Evolutionary conservation across 2,888 invertebrate genomes (phyloP), one percentile per base, ranked within the genome.

Genomic region (Hemicrepidius hirtus): DNA sequence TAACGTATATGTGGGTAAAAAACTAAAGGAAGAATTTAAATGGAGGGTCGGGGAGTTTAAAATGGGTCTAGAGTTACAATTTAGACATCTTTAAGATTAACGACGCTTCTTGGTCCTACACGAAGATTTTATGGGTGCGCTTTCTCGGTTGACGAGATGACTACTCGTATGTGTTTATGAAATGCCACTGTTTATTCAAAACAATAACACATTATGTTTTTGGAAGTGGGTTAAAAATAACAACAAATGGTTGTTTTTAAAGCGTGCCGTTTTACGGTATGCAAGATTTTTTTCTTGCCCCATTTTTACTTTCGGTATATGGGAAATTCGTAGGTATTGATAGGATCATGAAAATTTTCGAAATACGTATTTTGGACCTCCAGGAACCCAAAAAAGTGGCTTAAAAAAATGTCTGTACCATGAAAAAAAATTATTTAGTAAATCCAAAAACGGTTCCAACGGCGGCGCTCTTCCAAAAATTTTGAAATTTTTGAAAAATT

Each of bases 81-180:
- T 82, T 80, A 79, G 83, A 82, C 83, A 78, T 80, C 75, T 76
- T 74, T 44, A 78, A 82, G 82, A 83, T 82, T 81, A 80, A 82
- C 80, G 83, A 82, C 79, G 81, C 78, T 79, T 80, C 78, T 67
- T 68, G 59, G 59, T 44, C 49, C 59, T 68, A 60, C 68, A 49
- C 73, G 77, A 81, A 80, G 78, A 81, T 79, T 82, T 82, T 80
- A 81, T 79, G 81, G 68, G 20, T 13, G 24, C 59, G 59, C 46
- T 59, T n/a, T 18, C 20, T 40, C 16, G 32, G 10, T 21, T 44
- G 68, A 57, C 46, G 35, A 68, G 57, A 40, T 55, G n/a, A 21
- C 66, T 28, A 57, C 24, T 60, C 60, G 32, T 74, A 73, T 74
- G 77, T 78, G 77, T 78, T 75, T 73, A 73, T 65, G 64, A 71